Base-by-base conservation (phyloP, 2,113 vertebrate species). In the Hyaena hyaena region DNA sequence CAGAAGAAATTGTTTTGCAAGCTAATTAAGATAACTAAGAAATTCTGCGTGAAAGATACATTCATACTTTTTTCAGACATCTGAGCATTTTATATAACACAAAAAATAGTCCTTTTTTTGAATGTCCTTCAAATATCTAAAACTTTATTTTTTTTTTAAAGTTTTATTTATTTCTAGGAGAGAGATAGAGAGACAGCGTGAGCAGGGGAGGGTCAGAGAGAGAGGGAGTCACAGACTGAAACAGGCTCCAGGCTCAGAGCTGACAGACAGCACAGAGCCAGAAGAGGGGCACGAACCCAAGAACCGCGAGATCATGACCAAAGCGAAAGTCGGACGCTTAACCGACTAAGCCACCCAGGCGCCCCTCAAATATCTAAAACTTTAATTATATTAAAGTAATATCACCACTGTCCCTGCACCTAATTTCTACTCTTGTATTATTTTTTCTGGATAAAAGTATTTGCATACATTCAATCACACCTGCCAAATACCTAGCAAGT, bases 51-150 rank as follows among this genome's bases (percentile, higher is more conserved):
- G 15, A 71, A 23, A 39, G 23, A 55, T n/a, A 39, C n/a, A 71
- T 87, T 87, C 23, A 87, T 39, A 71, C 48, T 53, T 69, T 71
- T 24, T 69, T 35, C 26, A 26, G 48, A 53, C 23, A 19, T 55
- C 7, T 55, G 33, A 71, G 10, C 33, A 71, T 71, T 28, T 87
- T 28, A 39, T 19, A 12, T 65, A 5, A 28, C 48, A 55, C 23
- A 48, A 73, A 39, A 73, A 73, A 39, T 31, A 55, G n/a, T 39
- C 35, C 24, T 71, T 26, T 73, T 71, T 50, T 7, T n/a, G n/a
- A 28, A 71, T 28, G 28, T 33, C 16, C 17, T 33, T 39, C 15
- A 73, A 4, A 71, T 55, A 55, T 55, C 99, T 15, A 76, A 43
- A 55, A 28, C 24, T 55, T 55, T 55, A 55, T n/a, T n/a, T 16